Evolutionary conservation across 1,140 invertebrate species (phyloP).

Genomic region (Drosophila parvula): DNA sequence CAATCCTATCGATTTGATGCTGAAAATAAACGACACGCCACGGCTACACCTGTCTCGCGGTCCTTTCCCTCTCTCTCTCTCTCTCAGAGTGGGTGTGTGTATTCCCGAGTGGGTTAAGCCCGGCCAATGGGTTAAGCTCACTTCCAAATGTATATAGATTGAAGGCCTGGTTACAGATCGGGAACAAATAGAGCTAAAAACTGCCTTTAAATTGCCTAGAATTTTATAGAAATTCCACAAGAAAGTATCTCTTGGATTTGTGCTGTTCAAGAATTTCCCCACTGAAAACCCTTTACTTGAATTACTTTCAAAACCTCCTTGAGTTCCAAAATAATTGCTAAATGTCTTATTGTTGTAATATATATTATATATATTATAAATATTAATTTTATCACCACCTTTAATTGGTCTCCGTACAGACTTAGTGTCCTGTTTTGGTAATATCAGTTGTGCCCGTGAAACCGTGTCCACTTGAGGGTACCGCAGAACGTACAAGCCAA

Average conservation of each 20-base stretch:
- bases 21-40: slow-evolving; percentile 64
- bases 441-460: neutral
- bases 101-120: slow-evolving; percentile 1
- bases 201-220: too few species aligned
- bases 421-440: neutral
- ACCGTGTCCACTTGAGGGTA: slow-evolving; percentile 1
- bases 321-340: too few species aligned
- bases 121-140: neutral
- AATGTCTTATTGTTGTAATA: too few species aligned
- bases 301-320: too few species aligned
- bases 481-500: neutral
- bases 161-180: too few species aligned
- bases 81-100: neutral
- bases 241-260: too few species aligned
- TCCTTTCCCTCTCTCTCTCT: neutral
- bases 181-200: too few species aligned
- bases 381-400: neutral
- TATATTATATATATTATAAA: too few species aligned
- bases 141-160: too few species aligned
- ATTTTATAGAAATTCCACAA: too few species aligned
- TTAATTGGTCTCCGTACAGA: neutral
- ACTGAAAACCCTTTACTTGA: too few species aligned
- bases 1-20: slow-evolving; percentile 73
- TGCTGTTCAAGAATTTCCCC: too few species aligned
- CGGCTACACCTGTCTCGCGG: slow-evolving; percentile 10